phyloP scores from a whole-genome alignment of 2,888 invertebrate species.

The Tetropium fuscum region DNA sequence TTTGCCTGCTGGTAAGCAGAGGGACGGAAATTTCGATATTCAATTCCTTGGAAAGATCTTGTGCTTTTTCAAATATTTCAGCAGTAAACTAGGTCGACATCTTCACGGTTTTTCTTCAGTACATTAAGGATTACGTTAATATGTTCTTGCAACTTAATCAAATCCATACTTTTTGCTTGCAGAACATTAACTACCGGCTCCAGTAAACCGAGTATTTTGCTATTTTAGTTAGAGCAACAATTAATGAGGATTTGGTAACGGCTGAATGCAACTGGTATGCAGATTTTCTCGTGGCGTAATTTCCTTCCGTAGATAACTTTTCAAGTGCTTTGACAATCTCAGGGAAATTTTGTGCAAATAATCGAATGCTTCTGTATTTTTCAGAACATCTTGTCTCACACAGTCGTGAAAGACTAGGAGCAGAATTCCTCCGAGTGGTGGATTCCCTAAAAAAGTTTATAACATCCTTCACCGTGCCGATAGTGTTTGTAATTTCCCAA shows the following conservation, averaged over 20 bases:
- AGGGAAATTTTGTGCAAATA: constrained; percentile 1
- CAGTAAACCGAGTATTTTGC: constrained; percentile 27
- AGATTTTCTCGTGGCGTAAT: constrained; percentile 26
- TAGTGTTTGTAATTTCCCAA: constrained; percentile 34
- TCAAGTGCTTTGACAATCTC: constrained; percentile 6
- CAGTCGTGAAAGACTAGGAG: constrained; percentile 20
- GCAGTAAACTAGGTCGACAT: constrained; percentile 10
- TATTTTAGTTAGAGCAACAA: constrained; percentile 16
- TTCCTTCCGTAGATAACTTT: constrained; percentile 13
- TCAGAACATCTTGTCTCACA: constrained; percentile 21
- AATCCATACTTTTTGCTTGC: constrained; percentile 38
- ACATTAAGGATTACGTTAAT: constrained; percentile 10
- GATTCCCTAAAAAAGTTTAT: constrained; percentile 34
- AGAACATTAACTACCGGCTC: constrained; percentile 31
- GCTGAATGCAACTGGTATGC: constrained; percentile 22
- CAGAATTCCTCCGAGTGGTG: constrained; percentile 29
- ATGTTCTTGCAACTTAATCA: constrained; percentile 18
- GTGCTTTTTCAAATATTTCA: constrained; percentile 16
- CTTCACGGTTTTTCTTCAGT: constrained; percentile 16
- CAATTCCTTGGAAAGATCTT: constrained; percentile 2
- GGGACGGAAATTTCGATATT: constrained; percentile 15
- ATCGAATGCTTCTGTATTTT: not conserved
- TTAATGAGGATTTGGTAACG: constrained; percentile 17
- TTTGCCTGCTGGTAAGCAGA: constrained; percentile 13
- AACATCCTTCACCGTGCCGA: constrained; percentile 26